phyloP scores from a whole-genome alignment of 2,888 invertebrate species.

The Apotomis capreana region DNA sequence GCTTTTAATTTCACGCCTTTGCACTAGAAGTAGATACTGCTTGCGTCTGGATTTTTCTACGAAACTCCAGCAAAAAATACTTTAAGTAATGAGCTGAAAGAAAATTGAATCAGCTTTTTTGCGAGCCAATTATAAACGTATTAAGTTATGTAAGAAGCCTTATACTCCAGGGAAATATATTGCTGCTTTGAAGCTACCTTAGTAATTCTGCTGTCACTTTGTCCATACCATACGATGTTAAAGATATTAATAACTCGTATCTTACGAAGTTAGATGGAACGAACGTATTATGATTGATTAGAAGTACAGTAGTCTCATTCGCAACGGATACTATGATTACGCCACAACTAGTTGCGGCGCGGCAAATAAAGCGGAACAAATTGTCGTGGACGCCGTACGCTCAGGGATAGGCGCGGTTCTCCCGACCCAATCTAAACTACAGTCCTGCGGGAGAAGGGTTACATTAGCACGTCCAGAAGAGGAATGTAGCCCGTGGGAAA shows the following conservation, averaged over 20 bases:
- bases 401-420: conserved; percentile 49
- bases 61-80: background rate
- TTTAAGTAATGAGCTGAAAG: background rate
- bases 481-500: conserved; percentile 58
- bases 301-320: conserved; percentile 24
- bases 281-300: conserved; percentile 18
- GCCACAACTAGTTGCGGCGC: conserved; percentile 41
- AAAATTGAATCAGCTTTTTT: conserved; percentile 5
- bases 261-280: conserved; percentile 6
- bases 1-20: conserved; percentile 19
- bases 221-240: background rate
- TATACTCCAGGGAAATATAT: conserved; percentile 5
- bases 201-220: background rate
- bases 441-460: conserved; percentile 48
- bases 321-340: conserved; percentile 40
- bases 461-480: conserved; percentile 29
- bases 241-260: background rate
- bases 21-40: too few species aligned
- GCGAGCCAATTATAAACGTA: conserved; percentile 13
- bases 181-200: background rate
- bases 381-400: conserved; percentile 55
- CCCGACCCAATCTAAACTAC: conserved; percentile 54
- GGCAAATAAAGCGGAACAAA: conserved; percentile 68
- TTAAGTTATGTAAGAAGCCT: conserved; percentile 1
- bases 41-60: background rate